Evolutionary conservation across 2,113 vertebrate genomes (phyloP), one percentile per base, ranked within the genome.

Genomic region (Chaetodon auriga): DNA sequence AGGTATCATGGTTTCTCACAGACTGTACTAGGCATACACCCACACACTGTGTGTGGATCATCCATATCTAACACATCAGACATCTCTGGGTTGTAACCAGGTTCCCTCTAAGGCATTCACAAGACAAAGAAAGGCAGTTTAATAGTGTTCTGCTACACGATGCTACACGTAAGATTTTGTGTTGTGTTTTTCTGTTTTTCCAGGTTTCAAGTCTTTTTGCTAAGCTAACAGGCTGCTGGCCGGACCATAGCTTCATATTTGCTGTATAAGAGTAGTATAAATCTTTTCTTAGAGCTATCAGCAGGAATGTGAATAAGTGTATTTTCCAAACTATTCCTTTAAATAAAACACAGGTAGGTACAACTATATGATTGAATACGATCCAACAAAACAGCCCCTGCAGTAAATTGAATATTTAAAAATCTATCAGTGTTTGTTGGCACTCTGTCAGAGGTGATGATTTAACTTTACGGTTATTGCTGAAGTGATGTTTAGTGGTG

Each of bases 1-100:
- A 87, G 80, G 85, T 90, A 89, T 88, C 81, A 80, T 41, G 8
- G 7, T 9, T 53, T 60, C 41, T 25, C 23, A 68, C 30, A 5
- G 9, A 57, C 63, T 68, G 13, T 10, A 11, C 1, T 21, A 51
- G 12, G 10, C 41, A 77, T 53, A 88, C 81, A 69, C 78, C 77
- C 68, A 82, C 35, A 73, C 36, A 18, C 41, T 21, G 21, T 66
- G 41, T 21, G 6, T 19, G 61, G 19, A 21, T 68, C 25, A 19
- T 16, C 25, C 48, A 55, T 78, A 62, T 82, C 71, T 73, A 63
- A n/a, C 55, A 43, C 1, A 3, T 46, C 63, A 71, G 7, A 43
- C 30, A 38, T 83, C 53, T 77, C 30, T 57, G 63, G 15, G 18
- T 6, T 30, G 69, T 68, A 63, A 78, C 2, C 48, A 54, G 10